Evolutionary conservation across 1,140 invertebrate species (phyloP).

Genomic region (Eriosoma lanigerum): DNA sequence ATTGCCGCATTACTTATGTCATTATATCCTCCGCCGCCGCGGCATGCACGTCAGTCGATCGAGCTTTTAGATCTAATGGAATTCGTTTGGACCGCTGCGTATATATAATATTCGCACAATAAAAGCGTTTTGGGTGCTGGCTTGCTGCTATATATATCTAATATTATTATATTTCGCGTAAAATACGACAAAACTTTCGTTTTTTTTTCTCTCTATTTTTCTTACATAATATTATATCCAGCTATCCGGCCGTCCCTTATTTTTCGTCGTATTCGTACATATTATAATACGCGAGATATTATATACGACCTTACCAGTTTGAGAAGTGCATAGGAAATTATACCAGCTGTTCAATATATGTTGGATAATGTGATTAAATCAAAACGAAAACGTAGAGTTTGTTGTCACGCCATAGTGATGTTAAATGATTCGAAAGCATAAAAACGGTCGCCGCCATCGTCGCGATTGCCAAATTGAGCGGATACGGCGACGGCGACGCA

Average conservation of each 20-base stretch:
- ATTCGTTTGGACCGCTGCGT: background rate
- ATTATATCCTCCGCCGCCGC: conserved; percentile 6
- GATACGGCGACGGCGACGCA: conserved; percentile 1
- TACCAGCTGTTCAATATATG: no score
- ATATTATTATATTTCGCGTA: no score
- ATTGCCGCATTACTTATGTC: conserved; percentile 7
- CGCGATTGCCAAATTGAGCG: conserved; percentile 29
- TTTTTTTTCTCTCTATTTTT: no score
- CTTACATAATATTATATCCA: no score
- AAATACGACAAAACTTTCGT: no score
- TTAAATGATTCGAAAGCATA: conserved; percentile 49
- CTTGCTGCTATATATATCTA: background rate
- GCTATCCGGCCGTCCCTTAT: no score
- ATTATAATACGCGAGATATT: no score
- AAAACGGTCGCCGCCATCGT: conserved; percentile 25
- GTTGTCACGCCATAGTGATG: background rate
- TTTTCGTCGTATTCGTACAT: no score
- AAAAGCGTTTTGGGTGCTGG: background rate
- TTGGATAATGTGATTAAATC: conserved; percentile 6
- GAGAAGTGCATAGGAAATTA: no score
- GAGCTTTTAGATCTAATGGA: conserved; percentile 14
- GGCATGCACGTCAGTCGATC: conserved; percentile 4
- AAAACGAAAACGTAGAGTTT: conserved; percentile 25
- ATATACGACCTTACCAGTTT: no score
- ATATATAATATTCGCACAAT: background rate